phyloP scores from a whole-genome alignment of 2,797 vertebrate species.

The Sibirionetta formosa region DNA sequence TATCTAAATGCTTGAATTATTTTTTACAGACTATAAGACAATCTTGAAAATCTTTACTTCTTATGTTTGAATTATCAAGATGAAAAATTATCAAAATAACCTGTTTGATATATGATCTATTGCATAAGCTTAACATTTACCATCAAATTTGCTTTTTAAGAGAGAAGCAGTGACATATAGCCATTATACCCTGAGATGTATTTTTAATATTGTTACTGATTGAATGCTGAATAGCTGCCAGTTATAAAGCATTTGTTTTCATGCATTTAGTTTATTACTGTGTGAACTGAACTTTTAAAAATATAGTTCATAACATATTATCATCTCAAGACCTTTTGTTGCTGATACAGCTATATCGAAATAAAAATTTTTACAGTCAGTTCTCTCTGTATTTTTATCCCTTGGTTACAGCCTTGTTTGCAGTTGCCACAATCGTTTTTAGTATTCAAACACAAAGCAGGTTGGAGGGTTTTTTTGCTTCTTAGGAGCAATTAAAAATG shows the following conservation, averaged over 20 bases:
- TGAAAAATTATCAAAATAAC: not conserved
- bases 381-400: not conserved
- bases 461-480: not conserved
- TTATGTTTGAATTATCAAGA: not conserved
- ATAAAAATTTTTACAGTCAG: not conserved
- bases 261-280: not conserved
- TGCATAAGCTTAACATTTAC: not conserved
- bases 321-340: not conserved
- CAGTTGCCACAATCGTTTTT: not conserved
- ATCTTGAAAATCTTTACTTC: not conserved
- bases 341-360: not conserved
- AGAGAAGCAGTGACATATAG: not conserved
- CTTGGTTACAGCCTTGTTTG: not conserved
- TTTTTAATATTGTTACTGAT: not conserved
- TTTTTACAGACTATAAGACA: not conserved
- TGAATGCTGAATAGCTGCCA: not conserved
- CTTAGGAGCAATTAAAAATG: not conserved
- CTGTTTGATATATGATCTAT: not conserved
- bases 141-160: not conserved
- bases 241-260: not conserved
- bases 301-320: not conserved
- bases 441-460: not conserved
- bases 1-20: not conserved
- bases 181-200: not conserved
- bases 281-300: not conserved